Evolutionary conservation across 2,888 invertebrate genomes (phyloP), one percentile per base, ranked within the genome.

Genomic region (Cancer borealis): DNA sequence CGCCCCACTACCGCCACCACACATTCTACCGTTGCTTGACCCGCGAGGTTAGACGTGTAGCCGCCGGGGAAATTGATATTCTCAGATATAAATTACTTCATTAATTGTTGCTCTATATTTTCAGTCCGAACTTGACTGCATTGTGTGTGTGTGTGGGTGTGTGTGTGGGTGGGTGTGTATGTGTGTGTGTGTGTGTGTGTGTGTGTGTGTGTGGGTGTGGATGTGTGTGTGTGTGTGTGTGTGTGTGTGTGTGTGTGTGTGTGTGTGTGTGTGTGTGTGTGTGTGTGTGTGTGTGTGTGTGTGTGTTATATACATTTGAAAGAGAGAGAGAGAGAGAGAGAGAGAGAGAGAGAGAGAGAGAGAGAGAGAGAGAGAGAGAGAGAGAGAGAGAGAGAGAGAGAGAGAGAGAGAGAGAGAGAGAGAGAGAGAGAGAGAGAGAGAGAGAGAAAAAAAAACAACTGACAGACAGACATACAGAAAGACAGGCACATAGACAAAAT

Each of bases 21-120:
- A 66, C 17, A 10, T 46, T 46, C n/a, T 87, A 92, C 92, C 91
- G 91, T 91, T 91, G 91, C 91, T 91, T 91, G 91, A 91, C 91
- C 91, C 91, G 91, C 45, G 39, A 91, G 91, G 60, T 91, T 49
- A 91, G 73, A 39, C 30, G 46, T 54, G 17, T 10, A 39, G 66
- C 91, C 91, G 45, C 3, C 66, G 66, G 91, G 91, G 45, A 39
- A 91, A 91, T 45, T 91, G 91, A 91, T 91, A 66, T 73, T 66
- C 46, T 66, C 66, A 45, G 39, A 91, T 91, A 91, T 91, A 91
- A 91, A 66, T 91, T 45, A 66, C 66, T 39, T 30, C 21, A 39
- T 45, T 91, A 91, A 91, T 91, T 91, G 66, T 91, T 91, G 91
- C 45, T 91, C 39, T 66, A 49, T 39, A 91, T 91, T 45, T 91